Evolutionary conservation across 2,888 invertebrate genomes (phyloP).

Genomic region (Lordiphosa andalusiaca): DNA sequence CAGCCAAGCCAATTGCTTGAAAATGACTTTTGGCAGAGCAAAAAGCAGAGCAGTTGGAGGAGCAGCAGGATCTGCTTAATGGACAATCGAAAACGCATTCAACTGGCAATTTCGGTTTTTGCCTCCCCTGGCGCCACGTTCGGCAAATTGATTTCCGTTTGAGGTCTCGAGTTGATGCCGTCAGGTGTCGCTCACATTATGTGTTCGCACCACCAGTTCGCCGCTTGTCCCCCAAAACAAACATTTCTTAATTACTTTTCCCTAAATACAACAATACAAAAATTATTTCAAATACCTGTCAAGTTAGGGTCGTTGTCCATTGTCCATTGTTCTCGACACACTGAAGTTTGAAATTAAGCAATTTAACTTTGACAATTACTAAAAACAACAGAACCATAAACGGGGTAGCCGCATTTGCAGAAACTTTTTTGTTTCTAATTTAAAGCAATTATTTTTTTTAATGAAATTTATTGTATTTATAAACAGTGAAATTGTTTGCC

Average conservation of each 20-base stretch:
- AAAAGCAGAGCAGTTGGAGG: constrained; percentile 34
- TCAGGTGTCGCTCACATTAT: constrained; percentile 68
- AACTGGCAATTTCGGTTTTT: constrained; percentile 70
- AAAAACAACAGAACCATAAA: background rate
- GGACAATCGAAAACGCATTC: constrained; percentile 75
- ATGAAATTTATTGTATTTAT: background rate
- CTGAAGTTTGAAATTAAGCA: constrained; percentile 38
- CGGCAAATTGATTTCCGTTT: constrained; percentile 68
- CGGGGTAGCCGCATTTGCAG: no score
- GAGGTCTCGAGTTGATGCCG: constrained; percentile 50
- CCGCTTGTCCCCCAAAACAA: constrained; percentile 47
- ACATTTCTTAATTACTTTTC: constrained; percentile 68
- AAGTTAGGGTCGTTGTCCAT: no score
- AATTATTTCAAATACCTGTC: background rate
- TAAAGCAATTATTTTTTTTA: constrained; percentile 1
- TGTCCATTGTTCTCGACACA: constrained; percentile 25
- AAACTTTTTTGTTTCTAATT: background rate
- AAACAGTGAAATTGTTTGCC: background rate
- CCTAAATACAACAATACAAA: constrained; percentile 15
- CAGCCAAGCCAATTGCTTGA: constrained; percentile 72
- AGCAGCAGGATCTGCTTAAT: constrained; percentile 45
- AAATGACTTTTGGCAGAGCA: constrained; percentile 70
- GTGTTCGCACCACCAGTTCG: constrained; percentile 8
- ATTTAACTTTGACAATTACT: constrained; percentile 43
- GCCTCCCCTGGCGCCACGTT: constrained; percentile 43